Conservation (phyloP, 2,888 invertebrate genomes). For the Heliconius ismenius region DNA sequence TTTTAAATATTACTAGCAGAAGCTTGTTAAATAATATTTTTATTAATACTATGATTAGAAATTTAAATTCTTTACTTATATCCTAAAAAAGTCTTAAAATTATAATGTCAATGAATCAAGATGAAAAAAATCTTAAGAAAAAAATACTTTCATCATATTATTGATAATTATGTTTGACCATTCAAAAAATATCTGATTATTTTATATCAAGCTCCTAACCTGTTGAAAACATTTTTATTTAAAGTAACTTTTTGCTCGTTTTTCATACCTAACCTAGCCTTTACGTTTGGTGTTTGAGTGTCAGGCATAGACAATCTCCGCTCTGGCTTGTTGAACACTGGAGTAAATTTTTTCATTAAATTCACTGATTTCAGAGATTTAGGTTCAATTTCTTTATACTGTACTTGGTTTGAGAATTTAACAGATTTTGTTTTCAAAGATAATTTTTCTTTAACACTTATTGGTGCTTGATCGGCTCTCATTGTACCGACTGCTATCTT, state of each 20-base stretch:
- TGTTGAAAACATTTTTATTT: constrained; percentile 69
- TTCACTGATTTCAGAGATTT: constrained; percentile 38
- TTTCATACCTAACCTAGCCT: constrained; percentile 65
- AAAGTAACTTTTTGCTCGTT: constrained; percentile 60
- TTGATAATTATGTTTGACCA: neutral
- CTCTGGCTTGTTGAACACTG: constrained; percentile 74
- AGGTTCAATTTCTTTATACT: constrained; percentile 74
- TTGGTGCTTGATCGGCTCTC: constrained; percentile 73
- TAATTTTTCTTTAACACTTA: constrained; percentile 73
- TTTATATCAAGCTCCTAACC: constrained; percentile 64
- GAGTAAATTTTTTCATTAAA: constrained; percentile 47
- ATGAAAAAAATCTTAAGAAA: neutral
- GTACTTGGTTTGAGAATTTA: constrained; percentile 71
- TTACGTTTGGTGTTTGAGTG: constrained; percentile 49
- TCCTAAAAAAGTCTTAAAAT: too few relatives aligned
- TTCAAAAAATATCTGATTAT: constrained; percentile 12
- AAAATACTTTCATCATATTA: neutral
- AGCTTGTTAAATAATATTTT: neutral
- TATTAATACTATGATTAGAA: neutral
- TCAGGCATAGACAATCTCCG: constrained; percentile 72
- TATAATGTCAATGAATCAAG: neutral
- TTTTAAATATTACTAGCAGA: neutral
- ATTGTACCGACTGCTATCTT: constrained; percentile 70
- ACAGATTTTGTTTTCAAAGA: constrained; percentile 69
- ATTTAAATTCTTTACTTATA: neutral